Evolutionary conservation across 1,140 invertebrate species (phyloP), one percentile per base, ranked within the genome.

Genomic region (Stegodyphus mimosarum): DNA sequence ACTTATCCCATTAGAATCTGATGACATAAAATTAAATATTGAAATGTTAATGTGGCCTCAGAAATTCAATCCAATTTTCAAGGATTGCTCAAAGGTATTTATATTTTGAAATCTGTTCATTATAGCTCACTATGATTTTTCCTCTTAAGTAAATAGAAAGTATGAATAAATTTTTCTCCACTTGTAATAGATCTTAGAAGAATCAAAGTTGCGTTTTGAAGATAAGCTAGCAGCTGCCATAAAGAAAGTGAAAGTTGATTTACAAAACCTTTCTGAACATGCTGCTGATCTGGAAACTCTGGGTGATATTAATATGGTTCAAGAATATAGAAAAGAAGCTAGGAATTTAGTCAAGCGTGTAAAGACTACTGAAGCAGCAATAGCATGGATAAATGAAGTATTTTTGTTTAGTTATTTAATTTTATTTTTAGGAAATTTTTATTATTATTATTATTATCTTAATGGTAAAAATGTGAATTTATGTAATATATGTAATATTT

Each of bases 381-480:
- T 86, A 70, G 66, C 52, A 11, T 86, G 83, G 83, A 86, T 86
- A 6, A 86, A 86, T 53, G 83, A 86, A 50, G 83, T 86, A 13
- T 49, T 9, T 48, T 17, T 17, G 1, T 10, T 69, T 4, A 69
- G 33, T 33, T 33, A 33, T 33, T 33, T 33, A 33, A 33, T 33
- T 33, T 33, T 63, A 63, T 13, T 63, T 13, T 13, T 11, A 13
- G 10, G 60, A 4, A 63, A 63, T 63, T n/a, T 63, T n/a, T 13
- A 13, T 63, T 63, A 11, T 13, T 63, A 63, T 63, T n/a, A 2
- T 63, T 63, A 63, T 11, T 63, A 11, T 63, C 33, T 33, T 33
- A 33, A 33, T 33, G 1, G 1, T 33, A 33, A 33, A 33, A 33
- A 33, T 33, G 33, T 33, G 3, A 33, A 33, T 33, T 33, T 33